Evolutionary conservation across 2,797 vertebrate genomes (phyloP).

Genomic region (Mormyrus hasselquistii): DNA sequence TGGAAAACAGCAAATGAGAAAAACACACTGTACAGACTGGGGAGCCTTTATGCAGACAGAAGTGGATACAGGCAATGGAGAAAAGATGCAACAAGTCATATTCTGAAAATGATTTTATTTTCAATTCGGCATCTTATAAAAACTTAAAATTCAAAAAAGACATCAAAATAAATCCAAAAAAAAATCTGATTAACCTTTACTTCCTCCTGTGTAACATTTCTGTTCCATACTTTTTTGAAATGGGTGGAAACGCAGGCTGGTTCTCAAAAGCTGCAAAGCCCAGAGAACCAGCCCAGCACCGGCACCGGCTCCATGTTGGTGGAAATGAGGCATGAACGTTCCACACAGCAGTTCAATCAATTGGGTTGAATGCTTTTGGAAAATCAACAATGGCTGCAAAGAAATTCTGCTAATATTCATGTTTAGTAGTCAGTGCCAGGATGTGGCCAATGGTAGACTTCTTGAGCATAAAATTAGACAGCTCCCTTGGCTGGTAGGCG

Average conservation of each 20-base stretch:
- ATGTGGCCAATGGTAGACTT: neutral
- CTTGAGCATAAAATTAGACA: neutral
- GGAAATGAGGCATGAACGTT: neutral
- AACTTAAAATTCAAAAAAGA: neutral
- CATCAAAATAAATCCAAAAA: too few species aligned
- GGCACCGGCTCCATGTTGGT: neutral
- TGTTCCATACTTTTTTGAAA: too few species aligned
- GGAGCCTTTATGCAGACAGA: neutral
- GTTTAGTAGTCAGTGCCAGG: neutral
- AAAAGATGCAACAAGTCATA: neutral
- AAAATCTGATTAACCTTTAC: neutral
- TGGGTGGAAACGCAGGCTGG: neutral
- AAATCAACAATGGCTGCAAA: neutral
- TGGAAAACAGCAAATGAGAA: neutral
- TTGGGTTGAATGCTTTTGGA: neutral
- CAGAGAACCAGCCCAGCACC: neutral
- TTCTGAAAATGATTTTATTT: neutral
- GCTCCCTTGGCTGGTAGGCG: neutral
- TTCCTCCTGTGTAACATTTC: neutral
- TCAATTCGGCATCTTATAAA: neutral
- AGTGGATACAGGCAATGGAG: neutral
- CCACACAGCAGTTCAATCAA: neutral
- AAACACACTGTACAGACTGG: neutral
- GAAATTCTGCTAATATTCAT: neutral
- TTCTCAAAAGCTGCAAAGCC: neutral